Evolutionary conservation across 2,888 invertebrate genomes (phyloP).

Genomic region (Flexamia atlantica): DNA sequence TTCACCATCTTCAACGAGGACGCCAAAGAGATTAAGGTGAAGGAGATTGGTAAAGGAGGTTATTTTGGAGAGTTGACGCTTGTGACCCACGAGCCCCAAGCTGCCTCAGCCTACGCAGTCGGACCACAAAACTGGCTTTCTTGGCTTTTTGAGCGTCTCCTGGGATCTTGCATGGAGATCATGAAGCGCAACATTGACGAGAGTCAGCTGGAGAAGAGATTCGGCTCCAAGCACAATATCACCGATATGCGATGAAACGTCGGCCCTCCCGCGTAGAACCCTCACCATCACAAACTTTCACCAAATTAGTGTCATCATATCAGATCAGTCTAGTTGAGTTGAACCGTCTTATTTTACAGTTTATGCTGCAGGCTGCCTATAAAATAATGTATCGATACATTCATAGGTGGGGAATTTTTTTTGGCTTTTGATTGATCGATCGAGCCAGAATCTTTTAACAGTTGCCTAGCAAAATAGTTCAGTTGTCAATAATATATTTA

Average conservation of each 20-base stretch:
- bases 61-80: conserved; percentile 98
- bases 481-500: not conserved
- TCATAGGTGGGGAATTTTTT: conserved; percentile 10
- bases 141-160: conserved; percentile 97
- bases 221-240: conserved; percentile 96
- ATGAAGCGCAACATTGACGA: conserved; percentile 99
- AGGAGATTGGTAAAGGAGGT: conserved; percentile 81
- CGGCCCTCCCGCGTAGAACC: conserved; percentile 26
- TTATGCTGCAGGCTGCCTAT: conserved; percentile 36
- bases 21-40: conserved; percentile 80
- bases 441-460: not conserved
- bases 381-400: conserved; percentile 9
- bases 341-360: not conserved
- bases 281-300: conserved; percentile 34
- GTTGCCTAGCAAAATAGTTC: not conserved
- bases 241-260: conserved; percentile 93
- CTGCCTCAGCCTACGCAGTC: conserved; percentile 93
- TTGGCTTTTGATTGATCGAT: not conserved
- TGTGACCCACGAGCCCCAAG: conserved; percentile 97
- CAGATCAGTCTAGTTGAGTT: conserved; percentile 43
- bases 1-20: conserved; percentile 92
- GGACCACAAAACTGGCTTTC: conserved; percentile 96
- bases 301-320: conserved; percentile 58
- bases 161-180: conserved; percentile 99
- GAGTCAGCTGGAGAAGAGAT: conserved; percentile 95